These are phyloP conservation scores for Aleiodes testaceus DNA, from an alignment of 2,888 invertebrate genomes.

Conservation along the genomic window DNA sequence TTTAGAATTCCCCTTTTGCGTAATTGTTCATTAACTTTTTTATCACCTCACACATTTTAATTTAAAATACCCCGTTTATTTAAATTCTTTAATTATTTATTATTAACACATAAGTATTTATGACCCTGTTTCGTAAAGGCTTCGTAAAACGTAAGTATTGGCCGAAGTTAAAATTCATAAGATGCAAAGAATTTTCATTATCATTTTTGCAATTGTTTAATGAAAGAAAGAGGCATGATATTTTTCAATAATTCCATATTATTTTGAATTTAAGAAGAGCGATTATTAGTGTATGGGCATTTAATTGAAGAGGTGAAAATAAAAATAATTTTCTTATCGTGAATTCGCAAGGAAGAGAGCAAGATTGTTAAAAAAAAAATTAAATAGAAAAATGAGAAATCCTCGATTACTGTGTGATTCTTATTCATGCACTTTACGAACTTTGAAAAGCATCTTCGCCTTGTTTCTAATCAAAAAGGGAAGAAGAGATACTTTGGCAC, in stretches of 20 bases:
- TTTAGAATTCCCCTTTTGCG: conserved; percentile 21
- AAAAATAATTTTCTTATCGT: conserved; percentile 23
- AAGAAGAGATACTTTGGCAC: conserved; percentile 44
- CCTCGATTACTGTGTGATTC: neutral
- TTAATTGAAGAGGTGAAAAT: neutral
- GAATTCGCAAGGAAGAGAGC: conserved; percentile 22
- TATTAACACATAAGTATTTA: conserved; percentile 68
- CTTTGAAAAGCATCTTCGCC: neutral
- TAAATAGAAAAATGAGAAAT: neutral
- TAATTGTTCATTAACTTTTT: conserved; percentile 21
- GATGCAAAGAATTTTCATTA: conserved; percentile 21
- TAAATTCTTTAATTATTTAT: conserved; percentile 66
- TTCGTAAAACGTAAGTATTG: conserved; percentile 66
- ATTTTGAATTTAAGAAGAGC: too few relatives aligned
- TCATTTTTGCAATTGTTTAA: conserved; percentile 1
- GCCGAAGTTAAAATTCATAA: conserved; percentile 56
- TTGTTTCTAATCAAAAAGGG: conserved; percentile 1
- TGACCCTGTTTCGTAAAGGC: conserved; percentile 71
- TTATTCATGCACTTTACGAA: conserved; percentile 22
- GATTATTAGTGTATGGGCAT: too few relatives aligned
- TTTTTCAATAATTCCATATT: neutral
- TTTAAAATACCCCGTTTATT: conserved; percentile 45
- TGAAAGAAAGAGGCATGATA: conserved; percentile 38
- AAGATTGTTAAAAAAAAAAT: neutral
- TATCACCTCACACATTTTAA: conserved; percentile 42